Conservation (phyloP, 2,888 invertebrate species). For the Cephonodes hylas region DNA sequence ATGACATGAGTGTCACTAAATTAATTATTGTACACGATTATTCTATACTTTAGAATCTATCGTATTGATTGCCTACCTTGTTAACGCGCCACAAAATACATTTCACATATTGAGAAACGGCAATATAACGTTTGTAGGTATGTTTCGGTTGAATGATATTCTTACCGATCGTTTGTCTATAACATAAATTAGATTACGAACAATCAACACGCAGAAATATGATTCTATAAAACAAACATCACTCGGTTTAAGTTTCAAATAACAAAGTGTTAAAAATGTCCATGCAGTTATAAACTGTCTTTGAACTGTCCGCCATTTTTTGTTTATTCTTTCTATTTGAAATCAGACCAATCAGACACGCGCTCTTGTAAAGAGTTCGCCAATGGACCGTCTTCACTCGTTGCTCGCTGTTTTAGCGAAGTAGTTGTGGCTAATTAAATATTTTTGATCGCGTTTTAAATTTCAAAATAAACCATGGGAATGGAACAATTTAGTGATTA, state of each 20-base stretch:
- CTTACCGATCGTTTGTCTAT: not conserved
- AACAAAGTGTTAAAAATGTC: not conserved
- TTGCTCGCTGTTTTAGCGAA: not conserved
- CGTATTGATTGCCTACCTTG: too few species aligned
- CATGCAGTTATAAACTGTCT: not conserved
- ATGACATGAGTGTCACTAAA: too few species aligned
- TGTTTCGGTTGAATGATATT: too few species aligned
- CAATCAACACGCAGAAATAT: not conserved
- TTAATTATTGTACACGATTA: too few species aligned
- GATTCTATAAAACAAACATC: not conserved
- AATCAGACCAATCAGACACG: conserved; percentile 1
- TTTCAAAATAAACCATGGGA: not conserved
- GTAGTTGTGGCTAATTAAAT: not conserved
- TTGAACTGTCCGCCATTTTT: not conserved
- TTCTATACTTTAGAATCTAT: too few species aligned
- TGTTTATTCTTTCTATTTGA: not conserved
- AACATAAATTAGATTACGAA: not conserved
- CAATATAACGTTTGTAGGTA: too few species aligned
- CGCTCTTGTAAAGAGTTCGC: not conserved
- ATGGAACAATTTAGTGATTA: conserved; percentile 45
- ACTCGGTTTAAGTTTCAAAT: not conserved
- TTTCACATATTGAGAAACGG: too few species aligned
- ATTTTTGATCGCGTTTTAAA: not conserved
- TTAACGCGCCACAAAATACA: too few species aligned
- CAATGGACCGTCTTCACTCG: not conserved